A percentile compares a stretch with the other conserved stretches of the same genome.
Conservation (phyloP, 1,140 invertebrate species). For the Helicoverpa zea region DNA sequence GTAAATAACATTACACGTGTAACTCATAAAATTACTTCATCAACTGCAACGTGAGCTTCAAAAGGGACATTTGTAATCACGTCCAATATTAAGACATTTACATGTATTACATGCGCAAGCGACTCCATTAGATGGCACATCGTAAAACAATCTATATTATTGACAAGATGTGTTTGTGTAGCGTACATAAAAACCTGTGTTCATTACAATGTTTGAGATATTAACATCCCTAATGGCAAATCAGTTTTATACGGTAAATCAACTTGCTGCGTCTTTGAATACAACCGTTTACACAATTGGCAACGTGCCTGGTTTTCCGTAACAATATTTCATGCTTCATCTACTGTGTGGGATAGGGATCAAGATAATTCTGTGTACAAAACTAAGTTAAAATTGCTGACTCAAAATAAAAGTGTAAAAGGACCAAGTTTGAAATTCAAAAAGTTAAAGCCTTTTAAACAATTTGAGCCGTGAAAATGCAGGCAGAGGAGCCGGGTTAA, state of each 20-base stretch:
- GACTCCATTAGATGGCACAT: neutral
- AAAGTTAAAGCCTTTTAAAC: conserved; percentile 2
- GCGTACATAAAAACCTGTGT: conserved; percentile 15
- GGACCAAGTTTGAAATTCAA: conserved; percentile 7
- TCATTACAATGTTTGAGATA: neutral
- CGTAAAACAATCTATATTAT: neutral
- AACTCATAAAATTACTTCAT: too few relatives aligned
- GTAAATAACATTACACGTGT: too few relatives aligned
- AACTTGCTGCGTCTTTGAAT: conserved; percentile 26
- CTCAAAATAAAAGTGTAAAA: neutral
- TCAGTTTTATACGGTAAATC: conserved; percentile 33
- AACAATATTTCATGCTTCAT: neutral
- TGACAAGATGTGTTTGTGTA: too few relatives aligned
- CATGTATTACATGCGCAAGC: neutral
- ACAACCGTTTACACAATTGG: conserved; percentile 28
- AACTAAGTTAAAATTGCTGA: neutral
- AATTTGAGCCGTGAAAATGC: conserved; percentile 18
- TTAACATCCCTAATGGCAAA: conserved; percentile 20
- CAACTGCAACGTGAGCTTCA: too few relatives aligned
- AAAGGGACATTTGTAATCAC: too few relatives aligned
- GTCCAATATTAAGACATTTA: too few relatives aligned
- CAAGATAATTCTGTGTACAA: neutral
- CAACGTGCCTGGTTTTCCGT: conserved; percentile 36
- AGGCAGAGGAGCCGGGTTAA: neutral
- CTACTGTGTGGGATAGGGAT: neutral